Base-by-base conservation (phyloP, 1,140 invertebrate species). In the Tetragnatha versicolor region DNA sequence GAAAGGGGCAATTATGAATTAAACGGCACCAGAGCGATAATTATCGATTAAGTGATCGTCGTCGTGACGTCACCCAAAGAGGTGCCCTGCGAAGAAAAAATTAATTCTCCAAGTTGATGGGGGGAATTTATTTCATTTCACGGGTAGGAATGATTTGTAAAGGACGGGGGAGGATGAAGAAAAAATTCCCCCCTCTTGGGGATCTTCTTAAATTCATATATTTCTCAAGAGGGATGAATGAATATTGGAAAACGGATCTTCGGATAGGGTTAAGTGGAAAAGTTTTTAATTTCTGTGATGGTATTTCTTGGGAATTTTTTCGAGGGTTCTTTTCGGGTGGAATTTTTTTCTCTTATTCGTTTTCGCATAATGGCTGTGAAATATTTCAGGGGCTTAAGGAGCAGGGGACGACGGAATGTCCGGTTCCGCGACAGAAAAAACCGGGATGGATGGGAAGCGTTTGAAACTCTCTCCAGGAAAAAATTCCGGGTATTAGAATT, bases 41-140 rank as follows among this genome's bases (percentile, higher is more conserved):
- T 75, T 75, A 75, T 75, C 72, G 72, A 75, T 75, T 75, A 75
- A 75, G 53, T 63, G 72, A 75, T 75, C 63, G 72, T 75, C 72
- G 72, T 63, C 72, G 25, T 75, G 72, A 75, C 72, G 72, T 75
- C 72, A 75, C 14, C 14, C 63, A 58, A 75, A 51, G 58, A 70
- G 37, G 65, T 51, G 33, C 27, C 27, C 37, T 42, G n/a, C 14
- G 49, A 68, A 47, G 22, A 75, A 75, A 75, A 75, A 75, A 75
- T 63, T 75, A 75, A 75, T 75, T 75, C 58, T 75, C 63, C 14
- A 33, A 75, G 72, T 63, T 75, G 69, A 75, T 75, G 72, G 55
- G n/a, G n/a, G 55, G 58, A 75, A 75, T 75, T 75, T 75, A 75
- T 75, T 63, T 75, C 72, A 33, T 63, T 39, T 61, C 72, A 60